Evolutionary conservation across 2,888 invertebrate genomes (phyloP), one percentile per base, ranked within the genome.

Genomic region (Apotomis betuletana): DNA sequence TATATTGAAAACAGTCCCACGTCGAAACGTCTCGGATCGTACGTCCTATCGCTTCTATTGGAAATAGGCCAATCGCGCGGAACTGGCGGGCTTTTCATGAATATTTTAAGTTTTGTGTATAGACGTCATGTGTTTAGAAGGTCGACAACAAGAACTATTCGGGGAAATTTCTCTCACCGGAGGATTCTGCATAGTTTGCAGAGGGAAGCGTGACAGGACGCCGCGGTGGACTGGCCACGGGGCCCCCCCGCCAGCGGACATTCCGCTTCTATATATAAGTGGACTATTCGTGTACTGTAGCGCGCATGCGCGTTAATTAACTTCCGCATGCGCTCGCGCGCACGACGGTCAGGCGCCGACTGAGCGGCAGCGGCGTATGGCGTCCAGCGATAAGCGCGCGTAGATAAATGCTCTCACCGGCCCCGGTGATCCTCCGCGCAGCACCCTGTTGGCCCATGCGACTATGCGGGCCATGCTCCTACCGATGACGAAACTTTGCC

Each of bases 151-250:
- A 77, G 84, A 82, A 81, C 84, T 84, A 83, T 82, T 81, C 78
- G 75, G 83, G 79, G 82, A 85, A 88, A 83, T 78, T 76, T 84
- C 85, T 87, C 91, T 92, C 90, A 92, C 92, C 92, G 86, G 87
- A 89, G 92, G 89, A 87, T 89, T 86, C 79, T 85, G 85, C 77
- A 27, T 27, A 27, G 85, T 80, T 80, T 86, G 87, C 81, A 88
- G 87, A 79, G 88, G 79, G 84, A 90, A 92, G 81, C 93, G 92
- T 83, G 91, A 85, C 85, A 92, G 90, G 89, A 92, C 89, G 87
- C 91, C 95, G 81, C 95, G 95, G 81, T 94, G 94, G 79, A 96
- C 95, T 77, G 96, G 95, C 96, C 96, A 96, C 86, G 96, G 96
- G 81, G 95, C 96, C 86, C 94, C 94, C 85, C 91, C 93, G 84